Base-by-base conservation (phyloP, 2,888 invertebrate genomes). In the Euspilapteryx auroguttella region DNA sequence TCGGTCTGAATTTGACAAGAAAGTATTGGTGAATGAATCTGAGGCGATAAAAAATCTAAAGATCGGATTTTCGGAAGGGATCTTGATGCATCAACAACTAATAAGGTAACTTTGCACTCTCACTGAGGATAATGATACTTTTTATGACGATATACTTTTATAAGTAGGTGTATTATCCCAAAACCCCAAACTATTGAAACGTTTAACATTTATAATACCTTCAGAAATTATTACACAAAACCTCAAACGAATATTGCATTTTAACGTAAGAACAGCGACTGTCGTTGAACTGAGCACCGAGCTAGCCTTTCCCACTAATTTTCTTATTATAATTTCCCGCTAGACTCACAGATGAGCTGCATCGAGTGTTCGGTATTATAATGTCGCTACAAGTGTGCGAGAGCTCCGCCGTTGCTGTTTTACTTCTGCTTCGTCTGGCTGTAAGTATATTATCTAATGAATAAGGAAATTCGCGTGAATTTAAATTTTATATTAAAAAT, bases 381-480 rank as follows among this genome's bases (percentile, higher is more conserved):
- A 71, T 73, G 69, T 69, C 69, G 38, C 54, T 71, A 35, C 66
- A 69, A 57, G 66, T 71, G 31, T 68, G 66, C 33, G 59, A 66
- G 46, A 65, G 68, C 47, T 71, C 65, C 13, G 62, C 63, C 14
- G 59, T 65, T n/a, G 68, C 65, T 22, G 64, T 68, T 33, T 45
- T 71, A 39, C 61, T 73, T 31, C 43, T 71, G 41, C 47, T 69
- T 31, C 63, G 66, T 37, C 52, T 69, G 39, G 65, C 65, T 44
- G 68, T 68, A 42, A 49, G 65, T 51, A 38, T 35, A 36, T 33
- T 21, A n/a, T n/a, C n/a, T n/a, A n/a, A n/a, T n/a, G n/a, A n/a
- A n/a, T n/a, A n/a, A n/a, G n/a, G n/a, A n/a, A n/a, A n/a, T n/a
- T n/a, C n/a, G n/a, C n/a, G n/a, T n/a, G n/a, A n/a, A n/a, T n/a